phyloP scores from a whole-genome alignment of 2,888 invertebrate species.

The Drosophila hamatofila region DNA sequence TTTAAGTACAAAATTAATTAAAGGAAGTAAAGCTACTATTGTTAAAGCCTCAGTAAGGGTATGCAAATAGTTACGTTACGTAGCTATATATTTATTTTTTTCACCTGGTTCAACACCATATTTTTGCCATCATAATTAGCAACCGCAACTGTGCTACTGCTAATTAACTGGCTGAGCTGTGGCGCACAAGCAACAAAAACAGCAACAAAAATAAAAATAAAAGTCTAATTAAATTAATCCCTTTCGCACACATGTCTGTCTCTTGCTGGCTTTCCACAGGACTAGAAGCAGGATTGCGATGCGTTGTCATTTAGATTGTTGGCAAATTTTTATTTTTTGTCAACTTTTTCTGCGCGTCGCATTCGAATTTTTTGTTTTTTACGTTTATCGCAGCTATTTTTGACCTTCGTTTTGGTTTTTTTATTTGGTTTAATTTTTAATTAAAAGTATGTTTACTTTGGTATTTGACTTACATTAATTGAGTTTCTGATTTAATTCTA shows the following conservation, averaged over 20 bases:
- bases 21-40: not conserved
- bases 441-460: constrained; percentile 38
- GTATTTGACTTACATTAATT: constrained; percentile 49
- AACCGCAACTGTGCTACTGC: constrained; percentile 32
- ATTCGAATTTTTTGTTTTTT: constrained; percentile 51
- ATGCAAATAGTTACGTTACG: not conserved
- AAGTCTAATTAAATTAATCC: constrained; percentile 67
- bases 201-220: not conserved
- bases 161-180: constrained; percentile 56
- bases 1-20: not conserved
- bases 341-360: constrained; percentile 47
- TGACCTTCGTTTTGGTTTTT: constrained; percentile 63
- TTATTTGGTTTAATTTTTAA: constrained; percentile 3
- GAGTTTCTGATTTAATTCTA: constrained; percentile 43
- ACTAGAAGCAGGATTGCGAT: constrained; percentile 7
- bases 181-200: not conserved
- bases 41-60: not conserved
- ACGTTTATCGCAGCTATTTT: constrained; percentile 78
- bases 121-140: constrained; percentile 18
- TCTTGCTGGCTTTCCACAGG: not conserved
- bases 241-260: constrained; percentile 40
- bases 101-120: not conserved
- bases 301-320: constrained; percentile 48
- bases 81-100: not conserved
- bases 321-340: constrained; percentile 13